Percentiles rank a stretch among this genome's conserved stretches.
These are phyloP conservation scores for Drosophila flavopinicola DNA, from an alignment of 2,888 invertebrate species.

Conservation along the genomic window DNA sequence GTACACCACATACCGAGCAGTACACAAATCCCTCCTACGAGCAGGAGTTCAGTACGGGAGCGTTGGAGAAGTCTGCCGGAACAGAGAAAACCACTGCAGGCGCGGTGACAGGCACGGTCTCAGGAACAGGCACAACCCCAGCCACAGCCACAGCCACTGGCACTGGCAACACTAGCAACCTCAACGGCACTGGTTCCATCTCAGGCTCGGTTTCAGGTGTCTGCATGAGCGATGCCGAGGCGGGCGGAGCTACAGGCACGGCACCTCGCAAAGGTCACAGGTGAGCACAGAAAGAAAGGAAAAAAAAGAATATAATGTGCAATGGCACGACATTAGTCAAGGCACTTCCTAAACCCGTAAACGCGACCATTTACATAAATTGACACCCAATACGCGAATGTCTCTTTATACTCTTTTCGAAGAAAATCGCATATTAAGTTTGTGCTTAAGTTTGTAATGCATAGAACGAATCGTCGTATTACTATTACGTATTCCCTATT, in stretches of 20 bases:
- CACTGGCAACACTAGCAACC: not conserved
- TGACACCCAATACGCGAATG: constrained; percentile 63
- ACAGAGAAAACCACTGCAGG: constrained; percentile 5
- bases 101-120: constrained; percentile 29
- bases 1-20: constrained; percentile 59
- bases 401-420: constrained; percentile 17
- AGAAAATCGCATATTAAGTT: no score
- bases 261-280: constrained; percentile 88
- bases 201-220: constrained; percentile 22
- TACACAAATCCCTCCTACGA: constrained; percentile 81
- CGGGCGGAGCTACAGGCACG: constrained; percentile 77
- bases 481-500: no score
- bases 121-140: constrained; percentile 3
- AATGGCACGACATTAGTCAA: constrained; percentile 53
- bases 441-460: no score
- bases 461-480: no score
- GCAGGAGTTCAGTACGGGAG: constrained; percentile 56
- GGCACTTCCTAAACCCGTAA: constrained; percentile 10
- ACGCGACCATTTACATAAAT: constrained; percentile 59
- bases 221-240: constrained; percentile 55
- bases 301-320: constrained; percentile 35
- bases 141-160: constrained; percentile 10
- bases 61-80: constrained; percentile 1
- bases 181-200: constrained; percentile 9
- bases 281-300: constrained; percentile 80